Base-by-base conservation (phyloP, 2,113 vertebrate genomes). In the Tonatia bakeri region DNA sequence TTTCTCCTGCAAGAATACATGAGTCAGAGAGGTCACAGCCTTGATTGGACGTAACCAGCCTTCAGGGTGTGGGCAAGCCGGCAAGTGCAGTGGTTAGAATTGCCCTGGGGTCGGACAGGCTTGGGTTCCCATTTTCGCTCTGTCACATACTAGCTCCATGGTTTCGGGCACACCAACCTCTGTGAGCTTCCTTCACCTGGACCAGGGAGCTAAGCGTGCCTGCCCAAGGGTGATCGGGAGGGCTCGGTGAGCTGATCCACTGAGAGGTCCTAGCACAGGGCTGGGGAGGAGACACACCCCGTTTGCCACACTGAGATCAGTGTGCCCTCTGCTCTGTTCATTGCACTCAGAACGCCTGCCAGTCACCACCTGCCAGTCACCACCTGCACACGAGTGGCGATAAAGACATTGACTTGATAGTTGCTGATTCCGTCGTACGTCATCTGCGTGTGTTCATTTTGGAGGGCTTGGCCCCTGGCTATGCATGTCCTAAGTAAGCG, bases 261-360 rank as follows among this genome's bases (percentile, higher is more conserved):
- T 50, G 15, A 80, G 59, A 82, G 69, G 59, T 81, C 70, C 61
- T 24, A 36, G 85, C n/a, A 4, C 17, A 3, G 14, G 11, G 20
- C 36, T 28, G 69, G 38, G 33, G 31, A 33, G 19, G 43, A 69
- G 65, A 12, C 9, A 16, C 26, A 19, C 11, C 54, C 26, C 4
- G 0, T 4, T 22, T 52, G 0, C 43, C 38, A 36, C 50, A 38
- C 50, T 26, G 16, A 47, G 1, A 7, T 1, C 7, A n/a, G 1
- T 10, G 19, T 17, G 36, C 45, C 54, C 14, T 0, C 15, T 4
- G 24, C 47, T 31, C 0, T 70, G 20, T 43, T 59, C 7, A 17
- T 72, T 82, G 45, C 70, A 16, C 22, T 64, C 45, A 40, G 36
- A 50, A n/a, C 38, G 6, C 38, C 75, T 77, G 12, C 26, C 59